These are phyloP conservation scores for Sceloporus undulatus DNA, from an alignment of 2,113 vertebrate genomes.

Conservation along the genomic window DNA sequence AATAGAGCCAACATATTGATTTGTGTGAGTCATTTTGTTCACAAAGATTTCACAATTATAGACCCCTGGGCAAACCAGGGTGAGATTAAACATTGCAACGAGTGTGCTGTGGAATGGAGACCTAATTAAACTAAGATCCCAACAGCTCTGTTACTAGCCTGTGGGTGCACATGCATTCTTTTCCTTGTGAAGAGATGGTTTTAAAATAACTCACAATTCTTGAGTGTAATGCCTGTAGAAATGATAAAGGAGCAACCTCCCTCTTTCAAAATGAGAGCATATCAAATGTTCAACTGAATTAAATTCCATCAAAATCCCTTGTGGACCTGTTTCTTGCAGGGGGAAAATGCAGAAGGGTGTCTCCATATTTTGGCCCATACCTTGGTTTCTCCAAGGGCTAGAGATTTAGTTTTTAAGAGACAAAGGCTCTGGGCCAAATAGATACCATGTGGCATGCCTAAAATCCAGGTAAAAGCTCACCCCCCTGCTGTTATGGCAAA, in stretches of 20 bases:
- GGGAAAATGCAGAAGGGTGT: too few relatives aligned
- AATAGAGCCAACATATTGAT: constrained; percentile 14
- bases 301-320: not conserved
- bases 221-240: not conserved
- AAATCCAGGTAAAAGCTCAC: too few relatives aligned
- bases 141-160: not conserved
- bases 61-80: not conserved
- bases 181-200: not conserved
- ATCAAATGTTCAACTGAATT: not conserved
- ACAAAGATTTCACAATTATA: constrained; percentile 3
- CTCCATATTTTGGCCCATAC: too few relatives aligned
- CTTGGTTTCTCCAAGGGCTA: too few relatives aligned
- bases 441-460: too few relatives aligned
- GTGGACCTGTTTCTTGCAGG: too few relatives aligned
- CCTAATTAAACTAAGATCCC: not conserved
- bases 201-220: not conserved
- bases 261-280: not conserved
- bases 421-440: too few relatives aligned
- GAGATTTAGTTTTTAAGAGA: too few relatives aligned
- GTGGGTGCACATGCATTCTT: not conserved
- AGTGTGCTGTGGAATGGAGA: not conserved
- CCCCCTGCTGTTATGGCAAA: too few relatives aligned
- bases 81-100: not conserved
- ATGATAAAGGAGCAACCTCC: not conserved
- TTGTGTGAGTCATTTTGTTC: constrained; percentile 4